Percentiles rank a stretch among this genome's conserved stretches.
phyloP scores from a whole-genome alignment of 2,888 invertebrate species.

The Eupithecia subfuscata region DNA sequence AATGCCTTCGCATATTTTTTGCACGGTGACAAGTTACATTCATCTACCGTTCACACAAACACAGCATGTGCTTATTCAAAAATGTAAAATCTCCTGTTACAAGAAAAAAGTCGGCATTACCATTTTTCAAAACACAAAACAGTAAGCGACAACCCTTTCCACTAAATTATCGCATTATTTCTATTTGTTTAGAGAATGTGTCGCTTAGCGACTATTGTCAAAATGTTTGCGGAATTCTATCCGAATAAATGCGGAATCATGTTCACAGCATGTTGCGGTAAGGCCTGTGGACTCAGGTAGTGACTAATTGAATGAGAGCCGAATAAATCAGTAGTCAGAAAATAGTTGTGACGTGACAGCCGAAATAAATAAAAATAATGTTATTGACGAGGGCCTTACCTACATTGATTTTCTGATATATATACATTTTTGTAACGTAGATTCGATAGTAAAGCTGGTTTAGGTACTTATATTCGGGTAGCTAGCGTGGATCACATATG shows the following conservation, averaged over 20 bases:
- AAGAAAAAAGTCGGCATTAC: constrained; percentile 44
- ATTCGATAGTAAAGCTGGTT: not conserved
- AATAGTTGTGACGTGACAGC: not conserved
- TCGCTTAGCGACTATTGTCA: constrained; percentile 60
- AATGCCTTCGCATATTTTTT: not conserved
- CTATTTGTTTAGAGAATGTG: constrained; percentile 59
- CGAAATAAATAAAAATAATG: not conserved
- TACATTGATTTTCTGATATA: not conserved
- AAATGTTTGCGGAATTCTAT: constrained; percentile 56
- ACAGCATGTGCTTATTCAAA: constrained; percentile 33
- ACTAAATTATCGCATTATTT: constrained; percentile 53
- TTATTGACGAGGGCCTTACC: not conserved
- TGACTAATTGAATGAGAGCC: constrained; percentile 18
- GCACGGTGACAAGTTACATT: not conserved
- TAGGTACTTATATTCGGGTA: too few relatives aligned
- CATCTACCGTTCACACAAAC: constrained; percentile 11
- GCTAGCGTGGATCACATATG: too few relatives aligned
- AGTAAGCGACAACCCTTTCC: constrained; percentile 57
- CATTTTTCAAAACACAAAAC: constrained; percentile 38
- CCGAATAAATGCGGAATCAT: constrained; percentile 48
- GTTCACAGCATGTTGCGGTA: constrained; percentile 58
- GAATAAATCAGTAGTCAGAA: constrained; percentile 10
- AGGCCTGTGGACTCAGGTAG: constrained; percentile 22
- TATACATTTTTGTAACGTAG: not conserved
- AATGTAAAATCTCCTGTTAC: constrained; percentile 28